These are phyloP conservation scores for Myotis myotis DNA, from an alignment of 2,797 vertebrate species.

Conservation along the genomic window DNA sequence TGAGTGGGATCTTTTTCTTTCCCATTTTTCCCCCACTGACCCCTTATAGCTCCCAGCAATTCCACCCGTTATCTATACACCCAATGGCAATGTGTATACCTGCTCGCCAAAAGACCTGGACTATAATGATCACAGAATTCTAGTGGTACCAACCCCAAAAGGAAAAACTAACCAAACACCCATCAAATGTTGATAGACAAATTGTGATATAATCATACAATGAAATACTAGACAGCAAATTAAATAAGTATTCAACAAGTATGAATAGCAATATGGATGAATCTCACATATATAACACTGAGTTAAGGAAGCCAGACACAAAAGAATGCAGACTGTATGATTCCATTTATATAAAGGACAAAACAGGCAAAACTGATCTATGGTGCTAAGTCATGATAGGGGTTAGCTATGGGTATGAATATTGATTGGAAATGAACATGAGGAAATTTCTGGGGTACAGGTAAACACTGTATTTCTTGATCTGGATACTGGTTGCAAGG, in stretches of 20 bases:
- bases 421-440: background rate
- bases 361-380: background rate
- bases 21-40: too few species aligned
- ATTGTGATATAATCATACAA: background rate
- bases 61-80: background rate
- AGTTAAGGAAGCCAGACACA: background rate
- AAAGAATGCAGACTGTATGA: background rate
- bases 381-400: background rate
- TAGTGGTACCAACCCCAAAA: background rate
- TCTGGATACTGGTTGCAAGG: background rate
- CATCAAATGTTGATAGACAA: background rate
- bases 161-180: background rate
- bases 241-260: background rate
- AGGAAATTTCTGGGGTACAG: background rate
- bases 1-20: background rate
- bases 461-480: background rate
- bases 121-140: background rate
- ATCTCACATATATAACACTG: background rate
- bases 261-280: background rate
- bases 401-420: background rate
- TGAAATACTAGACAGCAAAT: background rate
- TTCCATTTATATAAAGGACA: background rate
- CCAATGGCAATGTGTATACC: background rate
- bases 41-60: background rate
- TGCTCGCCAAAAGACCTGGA: background rate